Base-by-base conservation (phyloP, 2,113 vertebrate genomes). In the Hystrix brachyura region DNA sequence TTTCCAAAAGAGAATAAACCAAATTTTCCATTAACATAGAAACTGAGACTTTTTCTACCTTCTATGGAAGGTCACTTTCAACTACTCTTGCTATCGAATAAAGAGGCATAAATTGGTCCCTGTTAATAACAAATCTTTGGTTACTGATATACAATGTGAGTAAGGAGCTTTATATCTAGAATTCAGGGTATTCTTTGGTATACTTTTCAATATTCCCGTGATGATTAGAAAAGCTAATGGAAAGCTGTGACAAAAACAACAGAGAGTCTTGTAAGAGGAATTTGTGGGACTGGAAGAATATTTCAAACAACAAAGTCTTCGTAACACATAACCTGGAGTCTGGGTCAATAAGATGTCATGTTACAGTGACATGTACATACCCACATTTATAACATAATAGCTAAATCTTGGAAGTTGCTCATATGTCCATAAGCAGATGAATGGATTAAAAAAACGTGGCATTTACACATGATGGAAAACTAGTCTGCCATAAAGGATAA, bases 231-330 rank as follows among this genome's bases (percentile, higher is more conserved):
- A 86, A 82, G n/a, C 85, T 29, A 91, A 0, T 15, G 51, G 25
- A 93, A 96, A 94, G n/a, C 65, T 48, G 38, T 91, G 64, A 86
- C 57, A 83, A 90, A 76, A 29, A 94, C 79, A 78, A 69, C 38
- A 78, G 5, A 79, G 11, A 34, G 27, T 43, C 71, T 79, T 69
- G 14, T 53, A 43, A 93, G 23, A 46, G 9, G 29, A 53, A 74
- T 62, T 62, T 74, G 7, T 32, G 12, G 5, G 5, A 4, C 79
- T 94, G 62, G 55, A 46, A 74, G 51, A 43, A 80, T 65, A 38
- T 80, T 84, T 90, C 78, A 65, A 80, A 84, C 34, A 92, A 94
- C 59, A 76, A 92, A 88, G 60, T 17, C 88, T 92, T 81, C 96
- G 91, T 92, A 15, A n/a, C 65, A 34, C 12, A 34, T 67, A 67